Evolutionary conservation across 92 coral and sea anemone genomes (phyloP).

Genomic region (Phymanthus crucifer): DNA sequence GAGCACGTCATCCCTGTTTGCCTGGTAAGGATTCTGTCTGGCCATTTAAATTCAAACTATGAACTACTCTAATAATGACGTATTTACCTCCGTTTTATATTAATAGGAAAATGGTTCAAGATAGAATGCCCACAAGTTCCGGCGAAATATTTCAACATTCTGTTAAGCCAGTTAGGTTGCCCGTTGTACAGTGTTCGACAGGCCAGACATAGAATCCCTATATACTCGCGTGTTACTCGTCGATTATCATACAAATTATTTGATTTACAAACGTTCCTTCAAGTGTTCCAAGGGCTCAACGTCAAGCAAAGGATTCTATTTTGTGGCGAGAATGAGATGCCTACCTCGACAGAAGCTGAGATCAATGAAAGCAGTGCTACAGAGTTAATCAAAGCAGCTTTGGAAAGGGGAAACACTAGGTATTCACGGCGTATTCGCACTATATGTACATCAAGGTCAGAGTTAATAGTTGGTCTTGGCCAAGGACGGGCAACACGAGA

Average conservation of each 20-base stretch:
- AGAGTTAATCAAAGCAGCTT: not conserved
- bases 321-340: slow-evolving; percentile 9
- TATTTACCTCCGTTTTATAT: not conserved
- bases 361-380: not conserved
- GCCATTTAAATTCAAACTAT: not conserved
- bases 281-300: not conserved
- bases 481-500: slow-evolving; percentile 18
- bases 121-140: slow-evolving; percentile 10
- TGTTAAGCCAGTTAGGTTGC: slow-evolving; percentile 9
- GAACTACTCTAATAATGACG: not conserved
- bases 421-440: slow-evolving; percentile 5
- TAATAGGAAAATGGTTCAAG: slow-evolving; percentile 23
- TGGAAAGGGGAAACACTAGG: not conserved
- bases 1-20: slow-evolving; percentile 16
- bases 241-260: slow-evolving; percentile 15
- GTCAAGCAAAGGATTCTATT: not conserved
- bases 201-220: not conserved
- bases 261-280: not conserved
- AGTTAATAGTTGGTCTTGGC: slow-evolving; percentile 7
- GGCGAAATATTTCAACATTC: not conserved
- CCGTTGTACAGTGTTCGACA: slow-evolving; percentile 8
- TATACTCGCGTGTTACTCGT: not conserved
- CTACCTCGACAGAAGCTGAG: not conserved
- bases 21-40: slow-evolving; percentile 15
- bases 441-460: slow-evolving; percentile 16